Evolutionary conservation across 2,113 vertebrate genomes (phyloP).

Genomic region (Platichthys stellatus): DNA sequence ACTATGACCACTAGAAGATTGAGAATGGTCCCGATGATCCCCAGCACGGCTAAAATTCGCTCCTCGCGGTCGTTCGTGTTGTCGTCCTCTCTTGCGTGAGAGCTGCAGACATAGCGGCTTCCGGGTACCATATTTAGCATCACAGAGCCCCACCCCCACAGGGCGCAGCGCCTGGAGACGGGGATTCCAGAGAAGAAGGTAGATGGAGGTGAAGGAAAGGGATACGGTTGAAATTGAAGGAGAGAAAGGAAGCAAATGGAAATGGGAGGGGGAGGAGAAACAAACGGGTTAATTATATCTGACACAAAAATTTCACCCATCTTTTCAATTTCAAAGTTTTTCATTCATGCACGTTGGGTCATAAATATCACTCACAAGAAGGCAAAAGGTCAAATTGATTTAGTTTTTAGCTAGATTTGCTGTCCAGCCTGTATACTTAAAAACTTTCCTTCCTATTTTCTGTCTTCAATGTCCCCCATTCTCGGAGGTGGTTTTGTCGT

Average conservation of each 20-base stretch:
- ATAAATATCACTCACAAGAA: slow-evolving; percentile 13
- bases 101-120: slow-evolving; percentile 76
- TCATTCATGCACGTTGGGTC: slow-evolving; percentile 2
- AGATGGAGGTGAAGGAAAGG: background rate
- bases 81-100: slow-evolving; percentile 75
- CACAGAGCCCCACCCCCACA: slow-evolving; percentile 77
- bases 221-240: slow-evolving; percentile 3
- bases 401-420: background rate
- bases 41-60: slow-evolving; percentile 81
- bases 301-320: background rate
- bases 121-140: slow-evolving; percentile 84
- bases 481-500: background rate
- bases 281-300: slow-evolving; percentile 32
- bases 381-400: background rate
- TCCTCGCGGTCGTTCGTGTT: slow-evolving; percentile 81
- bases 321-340: background rate
- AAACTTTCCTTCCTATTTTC: background rate
- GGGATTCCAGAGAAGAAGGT: background rate
- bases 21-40: slow-evolving; percentile 86
- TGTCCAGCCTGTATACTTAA: background rate
- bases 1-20: slow-evolving; percentile 88
- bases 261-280: background rate
- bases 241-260: background rate
- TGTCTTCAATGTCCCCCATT: background rate
- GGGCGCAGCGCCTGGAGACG: slow-evolving; percentile 71